These are phyloP conservation scores for Neosalanx taihuensis DNA, from an alignment of 2,797 vertebrate genomes.

Conservation along the genomic window DNA sequence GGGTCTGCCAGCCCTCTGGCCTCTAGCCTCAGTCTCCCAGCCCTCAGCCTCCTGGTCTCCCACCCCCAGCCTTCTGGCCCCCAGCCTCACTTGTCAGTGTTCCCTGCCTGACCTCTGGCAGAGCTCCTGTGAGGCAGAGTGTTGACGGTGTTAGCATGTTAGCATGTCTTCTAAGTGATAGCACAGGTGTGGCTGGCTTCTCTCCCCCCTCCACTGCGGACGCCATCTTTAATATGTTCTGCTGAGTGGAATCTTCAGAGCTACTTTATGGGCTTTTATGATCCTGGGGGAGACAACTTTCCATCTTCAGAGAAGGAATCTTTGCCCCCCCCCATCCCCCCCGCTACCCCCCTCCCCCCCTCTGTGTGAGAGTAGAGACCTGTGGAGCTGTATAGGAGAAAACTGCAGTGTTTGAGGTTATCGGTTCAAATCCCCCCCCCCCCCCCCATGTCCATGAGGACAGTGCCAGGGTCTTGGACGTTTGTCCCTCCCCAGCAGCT, in stretches of 20 bases:
- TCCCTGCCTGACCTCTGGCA: no score
- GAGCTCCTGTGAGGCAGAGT: constrained; percentile 2
- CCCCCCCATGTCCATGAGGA: not conserved
- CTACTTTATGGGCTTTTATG: constrained; percentile 37
- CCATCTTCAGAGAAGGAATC: not conserved
- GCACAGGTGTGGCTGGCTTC: constrained; percentile 5
- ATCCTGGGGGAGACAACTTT: not conserved
- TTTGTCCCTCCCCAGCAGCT: no score
- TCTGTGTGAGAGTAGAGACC: not conserved
- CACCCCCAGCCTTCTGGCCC: no score
- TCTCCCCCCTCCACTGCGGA: not conserved
- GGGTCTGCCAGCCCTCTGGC: no score
- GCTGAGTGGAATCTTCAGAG: constrained; percentile 21
- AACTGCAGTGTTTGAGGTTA: not conserved
- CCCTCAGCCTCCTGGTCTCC: no score
- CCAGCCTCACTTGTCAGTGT: no score
- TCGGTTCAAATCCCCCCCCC: no score
- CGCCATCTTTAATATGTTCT: constrained; percentile 16
- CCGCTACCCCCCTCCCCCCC: not conserved
- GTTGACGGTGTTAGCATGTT: constrained; percentile 14
- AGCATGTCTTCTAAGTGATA: constrained; percentile 15
- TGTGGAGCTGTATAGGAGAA: not conserved
- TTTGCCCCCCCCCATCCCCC: not conserved
- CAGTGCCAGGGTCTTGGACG: no score
- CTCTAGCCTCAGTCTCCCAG: no score